A percentile compares a stretch with the other conserved stretches of the same genome.
phyloP scores from a whole-genome alignment of 2,888 invertebrate genomes.

The Calliphora vomitoria region DNA sequence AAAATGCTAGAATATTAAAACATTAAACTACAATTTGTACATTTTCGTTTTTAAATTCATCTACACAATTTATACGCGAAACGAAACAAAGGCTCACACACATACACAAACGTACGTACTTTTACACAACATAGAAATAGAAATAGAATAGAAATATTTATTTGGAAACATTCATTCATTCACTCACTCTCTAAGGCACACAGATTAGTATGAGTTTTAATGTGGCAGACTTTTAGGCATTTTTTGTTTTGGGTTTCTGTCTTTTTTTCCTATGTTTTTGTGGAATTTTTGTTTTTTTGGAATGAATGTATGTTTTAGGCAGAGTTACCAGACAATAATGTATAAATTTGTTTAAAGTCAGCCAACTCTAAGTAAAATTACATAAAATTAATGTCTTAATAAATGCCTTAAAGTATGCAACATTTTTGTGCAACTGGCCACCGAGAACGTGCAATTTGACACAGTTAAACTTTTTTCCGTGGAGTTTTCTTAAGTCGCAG shows the following conservation, averaged over 20 bases:
- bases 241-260: slow-evolving; percentile 40
- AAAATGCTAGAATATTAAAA: slow-evolving; percentile 58
- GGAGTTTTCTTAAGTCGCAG: no score
- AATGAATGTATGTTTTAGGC: slow-evolving; percentile 28
- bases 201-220: slow-evolving; percentile 60
- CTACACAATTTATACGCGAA: slow-evolving; percentile 43
- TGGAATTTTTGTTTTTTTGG: not conserved
- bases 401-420: no score
- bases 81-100: slow-evolving; percentile 20
- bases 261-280: slow-evolving; percentile 20
- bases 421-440: no score
- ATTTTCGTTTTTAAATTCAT: slow-evolving; percentile 66
- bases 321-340: slow-evolving; percentile 31
- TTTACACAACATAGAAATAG: not conserved
- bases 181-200: not conserved
- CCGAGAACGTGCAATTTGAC: no score
- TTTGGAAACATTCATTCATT: slow-evolving; percentile 4
- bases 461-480: no score
- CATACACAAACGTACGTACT: slow-evolving; percentile 6
- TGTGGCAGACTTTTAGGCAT: slow-evolving; percentile 71
- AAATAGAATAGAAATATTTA: slow-evolving; percentile 36
- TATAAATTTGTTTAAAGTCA: no score
- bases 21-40: slow-evolving; percentile 69
- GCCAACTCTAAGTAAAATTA: no score
- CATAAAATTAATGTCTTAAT: no score